Evolutionary conservation across 1,140 invertebrate genomes (phyloP).

Genomic region (Dysdera silvatica): DNA sequence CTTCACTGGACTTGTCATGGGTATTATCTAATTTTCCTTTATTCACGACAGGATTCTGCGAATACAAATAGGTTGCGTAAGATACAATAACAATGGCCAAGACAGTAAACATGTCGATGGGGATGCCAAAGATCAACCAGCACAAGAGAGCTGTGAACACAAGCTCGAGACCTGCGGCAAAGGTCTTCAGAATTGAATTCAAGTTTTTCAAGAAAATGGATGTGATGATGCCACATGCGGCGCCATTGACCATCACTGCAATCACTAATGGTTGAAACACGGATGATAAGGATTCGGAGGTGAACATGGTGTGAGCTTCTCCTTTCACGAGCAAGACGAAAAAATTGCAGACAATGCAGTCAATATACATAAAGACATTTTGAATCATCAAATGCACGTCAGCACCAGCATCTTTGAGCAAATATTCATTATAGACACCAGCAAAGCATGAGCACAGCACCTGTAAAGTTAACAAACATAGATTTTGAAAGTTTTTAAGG

Average conservation of each 20-base stretch:
- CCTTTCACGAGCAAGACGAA: constrained; percentile 58
- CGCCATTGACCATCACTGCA: constrained; percentile 79
- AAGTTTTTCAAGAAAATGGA: constrained; percentile 86
- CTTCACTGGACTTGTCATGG: too few relatives aligned
- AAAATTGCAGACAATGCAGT: constrained; percentile 85
- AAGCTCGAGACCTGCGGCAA: constrained; percentile 87
- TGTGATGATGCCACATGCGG: constrained; percentile 83
- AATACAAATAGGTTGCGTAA: constrained; percentile 74
- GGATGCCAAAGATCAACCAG: constrained; percentile 78
- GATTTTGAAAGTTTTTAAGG: background rate
- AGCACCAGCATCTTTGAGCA: constrained; percentile 69
- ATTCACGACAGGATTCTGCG: constrained; percentile 69
- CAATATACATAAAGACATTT: constrained; percentile 92
- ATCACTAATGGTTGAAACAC: constrained; percentile 59
- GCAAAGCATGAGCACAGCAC: constrained; percentile 87
- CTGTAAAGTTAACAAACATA: constrained; percentile 51
- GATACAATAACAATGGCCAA: constrained; percentile 74
- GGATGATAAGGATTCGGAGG: constrained; percentile 49
- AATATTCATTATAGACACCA: constrained; percentile 92
- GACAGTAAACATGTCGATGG: constrained; percentile 72
- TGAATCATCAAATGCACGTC: constrained; percentile 84
- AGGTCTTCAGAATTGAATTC: constrained; percentile 93
- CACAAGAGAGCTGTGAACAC: constrained; percentile 83
- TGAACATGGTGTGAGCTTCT: constrained; percentile 53
- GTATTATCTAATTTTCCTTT: constrained; percentile 7